These are phyloP conservation scores for Cheilosia vernalis DNA, from an alignment of 2,888 invertebrate species.

Conservation along the genomic window DNA sequence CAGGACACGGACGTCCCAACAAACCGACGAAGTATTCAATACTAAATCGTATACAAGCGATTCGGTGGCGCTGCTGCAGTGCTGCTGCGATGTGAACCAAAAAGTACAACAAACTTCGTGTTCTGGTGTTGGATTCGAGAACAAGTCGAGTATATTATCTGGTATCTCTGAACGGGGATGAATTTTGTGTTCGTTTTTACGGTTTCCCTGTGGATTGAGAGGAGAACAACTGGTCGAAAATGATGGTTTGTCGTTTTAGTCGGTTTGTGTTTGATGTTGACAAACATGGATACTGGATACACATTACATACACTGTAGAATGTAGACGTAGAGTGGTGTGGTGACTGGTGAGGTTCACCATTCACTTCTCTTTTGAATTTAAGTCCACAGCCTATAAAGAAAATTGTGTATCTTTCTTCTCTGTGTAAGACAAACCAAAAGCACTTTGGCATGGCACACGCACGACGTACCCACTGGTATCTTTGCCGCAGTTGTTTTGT, in stretches of 20 bases:
- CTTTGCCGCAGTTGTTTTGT: conserved; percentile 43
- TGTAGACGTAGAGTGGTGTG: neutral
- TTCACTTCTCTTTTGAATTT: conserved; percentile 50
- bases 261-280: conserved; percentile 56
- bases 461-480: neutral
- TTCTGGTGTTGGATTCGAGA: conserved; percentile 9
- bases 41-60: conserved; percentile 78
- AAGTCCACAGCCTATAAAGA: neutral
- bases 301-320: too few relatives aligned
- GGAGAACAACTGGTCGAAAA: conserved; percentile 68
- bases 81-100: conserved; percentile 34
- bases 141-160: conserved; percentile 21
- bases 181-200: conserved; percentile 54
- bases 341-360: neutral
- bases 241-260: conserved; percentile 17
- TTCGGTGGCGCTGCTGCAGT: conserved; percentile 67
- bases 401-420: conserved; percentile 50
- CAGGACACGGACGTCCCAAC: conserved; percentile 80
- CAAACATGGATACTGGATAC: conserved; percentile 8
- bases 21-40: conserved; percentile 82
- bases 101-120: conserved; percentile 65
- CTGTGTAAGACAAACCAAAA: conserved; percentile 13
- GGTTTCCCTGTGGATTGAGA: neutral
- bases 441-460: neutral
- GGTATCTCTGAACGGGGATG: conserved; percentile 64